Base-by-base conservation (phyloP, 64 coral and sea anemone genomes). In the Orbicella faveolata region DNA sequence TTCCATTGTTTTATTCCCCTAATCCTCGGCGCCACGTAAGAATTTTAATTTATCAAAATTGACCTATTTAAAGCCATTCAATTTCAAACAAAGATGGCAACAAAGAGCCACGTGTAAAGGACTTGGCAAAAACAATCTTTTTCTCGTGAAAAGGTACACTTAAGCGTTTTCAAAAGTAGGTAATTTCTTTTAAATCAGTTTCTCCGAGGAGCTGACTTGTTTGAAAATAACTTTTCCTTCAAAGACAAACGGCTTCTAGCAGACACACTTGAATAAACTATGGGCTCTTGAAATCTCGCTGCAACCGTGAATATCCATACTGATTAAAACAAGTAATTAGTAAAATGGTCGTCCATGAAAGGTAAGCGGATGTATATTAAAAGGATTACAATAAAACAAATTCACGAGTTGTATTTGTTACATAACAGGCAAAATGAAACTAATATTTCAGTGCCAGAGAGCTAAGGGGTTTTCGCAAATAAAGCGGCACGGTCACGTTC, bases 171-270 rank as follows among this genome's bases (percentile, higher is more conserved):
- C 17, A 79, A 57, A 69, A 69, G 21, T 33, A 25, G 21, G 55
- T 79, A 79, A 79, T 54, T 79, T 79, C 52, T 59, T 33, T 79
- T 79, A 79, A 79, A 79, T 59, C 48, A 30, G 2, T 79, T 23
- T 3, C 19, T 14, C n/a, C 20, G 41, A 76, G 39, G 44, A 30
- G 74, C 25, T 30, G 30, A 53, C 77, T 26, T 59, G 75, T 26
- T 79, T 57, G 77, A 79, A 21, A 33, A 57, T 18, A 25, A 79
- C 51, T 12, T 79, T 57, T 79, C 12, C 21, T 4, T 4, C 3
- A 23, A n/a, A 69, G 66, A 41, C 39, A 0, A 69, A 25, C 2
- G 66, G 20, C n/a, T 23, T 21, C 21, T 69, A 69, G 20, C 21
- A 41, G 39, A 69, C 9, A n/a, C 5, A 0, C 25, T 69, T 69